Evolutionary conservation across 2,888 invertebrate genomes (phyloP), one percentile per base, ranked within the genome.

Genomic region (Mesorhabditis sp.): DNA sequence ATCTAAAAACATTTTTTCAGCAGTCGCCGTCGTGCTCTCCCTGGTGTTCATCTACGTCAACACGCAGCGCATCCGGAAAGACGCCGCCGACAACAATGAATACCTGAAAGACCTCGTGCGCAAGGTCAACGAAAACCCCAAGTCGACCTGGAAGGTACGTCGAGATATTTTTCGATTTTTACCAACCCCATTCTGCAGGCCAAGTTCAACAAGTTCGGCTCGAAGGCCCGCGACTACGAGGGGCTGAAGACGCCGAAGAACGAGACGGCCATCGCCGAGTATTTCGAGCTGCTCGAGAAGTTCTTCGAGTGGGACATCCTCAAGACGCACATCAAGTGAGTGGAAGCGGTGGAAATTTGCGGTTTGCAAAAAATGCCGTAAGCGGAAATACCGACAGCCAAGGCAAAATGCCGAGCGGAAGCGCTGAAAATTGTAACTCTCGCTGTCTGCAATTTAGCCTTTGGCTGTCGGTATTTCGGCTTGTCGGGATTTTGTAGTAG

Each of bases 181-280:
- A 65, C 13, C 66, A 42, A 10, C 41, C 43, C 6, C 45, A 42
- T 42, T 13, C 65, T 70, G 62, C 66, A 77, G 80, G 82, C 83
- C 4, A 81, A 82, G 65, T 83, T 78, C 72, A 83, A 83, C 72
- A 83, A 82, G 44, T 82, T 82, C 62, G 82, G 82, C 41, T 78
- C 81, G 70, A 80, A 80, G 69, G 80, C 78, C 66, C 63, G 72
- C 6, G 73, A 73, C 1, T 79, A 79, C 64, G 28, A 28, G 28
- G 78, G 80, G n/a, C 79, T 79, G 71, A 75, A 73, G 28, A 79
- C 80, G 61, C 77, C 83, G 58, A 75, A 81, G 66, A 84, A 84
- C 73, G 70, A 80, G 66, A 83, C 84, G 6, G 83, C 83, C 5
- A 78, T 84, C 7, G 76, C 81, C 43, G 82, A 84, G 66, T 82